Evolutionary conservation across 1,140 invertebrate species (phyloP).

Genomic region (Lepidurus packardi): DNA sequence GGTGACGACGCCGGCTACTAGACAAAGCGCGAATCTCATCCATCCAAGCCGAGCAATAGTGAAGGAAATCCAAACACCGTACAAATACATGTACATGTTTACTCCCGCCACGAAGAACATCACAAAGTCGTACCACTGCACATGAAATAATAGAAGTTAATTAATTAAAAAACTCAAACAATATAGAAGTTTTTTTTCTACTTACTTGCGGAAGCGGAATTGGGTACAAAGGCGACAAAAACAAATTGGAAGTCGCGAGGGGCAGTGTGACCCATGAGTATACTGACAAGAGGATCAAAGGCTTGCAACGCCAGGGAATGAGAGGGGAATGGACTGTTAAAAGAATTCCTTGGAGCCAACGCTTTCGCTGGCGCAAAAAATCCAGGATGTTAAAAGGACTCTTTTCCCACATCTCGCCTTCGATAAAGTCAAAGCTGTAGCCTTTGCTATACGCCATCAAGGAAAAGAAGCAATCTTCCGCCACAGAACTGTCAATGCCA

Average conservation of each 20-base stretch:
- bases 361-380: conserved; percentile 89
- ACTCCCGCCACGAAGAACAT: conserved; percentile 83
- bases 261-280: conserved; percentile 96
- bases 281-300: conserved; percentile 81
- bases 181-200: background rate
- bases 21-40: conserved; percentile 68
- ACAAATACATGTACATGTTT: conserved; percentile 93
- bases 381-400: conserved; percentile 94
- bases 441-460: conserved; percentile 84
- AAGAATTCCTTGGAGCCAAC: conserved; percentile 88
- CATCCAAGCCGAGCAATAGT: conserved; percentile 77
- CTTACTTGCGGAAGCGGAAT: conserved; percentile 53
- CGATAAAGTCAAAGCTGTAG: conserved; percentile 85
- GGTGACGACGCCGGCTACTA: conserved; percentile 75
- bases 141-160: background rate
- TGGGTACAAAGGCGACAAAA: conserved; percentile 76
- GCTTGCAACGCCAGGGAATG: conserved; percentile 74
- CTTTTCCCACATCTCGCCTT: conserved; percentile 97
- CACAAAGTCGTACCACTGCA: conserved; percentile 65
- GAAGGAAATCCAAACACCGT: conserved; percentile 92
- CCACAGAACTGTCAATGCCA: conserved; percentile 90
- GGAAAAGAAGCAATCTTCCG: conserved; percentile 94
- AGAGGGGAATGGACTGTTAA: conserved; percentile 83
- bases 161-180: background rate
- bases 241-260: conserved; percentile 78